Conservation (phyloP, 2,888 invertebrate species). For the Hypomecis atomaria region DNA sequence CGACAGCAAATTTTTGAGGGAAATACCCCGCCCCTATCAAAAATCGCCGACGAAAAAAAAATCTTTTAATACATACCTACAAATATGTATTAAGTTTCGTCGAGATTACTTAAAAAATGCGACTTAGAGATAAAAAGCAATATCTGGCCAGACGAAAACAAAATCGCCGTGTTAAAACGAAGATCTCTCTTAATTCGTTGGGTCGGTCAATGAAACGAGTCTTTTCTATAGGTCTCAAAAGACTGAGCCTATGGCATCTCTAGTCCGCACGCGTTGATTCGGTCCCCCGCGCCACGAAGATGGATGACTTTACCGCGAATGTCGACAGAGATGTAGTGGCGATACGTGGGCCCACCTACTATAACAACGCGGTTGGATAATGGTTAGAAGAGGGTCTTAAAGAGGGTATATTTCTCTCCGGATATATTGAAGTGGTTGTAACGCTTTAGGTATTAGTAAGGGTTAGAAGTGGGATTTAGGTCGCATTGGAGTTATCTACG, state of each 20-base stretch:
- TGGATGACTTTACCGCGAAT: conserved; percentile 57
- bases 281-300: conserved; percentile 52
- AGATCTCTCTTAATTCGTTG: too few species aligned
- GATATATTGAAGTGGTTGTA: conserved; percentile 5
- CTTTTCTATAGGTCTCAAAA: too few species aligned
- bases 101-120: too few species aligned
- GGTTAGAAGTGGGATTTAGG: background rate
- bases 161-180: too few species aligned
- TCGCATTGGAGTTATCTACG: background rate
- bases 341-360: conserved; percentile 46
- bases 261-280: conserved; percentile 59
- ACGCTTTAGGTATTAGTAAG: background rate
- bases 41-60: too few species aligned
- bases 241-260: background rate
- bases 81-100: too few species aligned
- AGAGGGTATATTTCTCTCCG: conserved; percentile 6
- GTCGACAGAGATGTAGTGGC: conserved; percentile 58
- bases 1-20: too few species aligned
- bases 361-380: conserved; percentile 40
- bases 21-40: too few species aligned
- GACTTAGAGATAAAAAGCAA: too few species aligned
- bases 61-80: too few species aligned
- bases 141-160: too few species aligned
- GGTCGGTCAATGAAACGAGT: too few species aligned
- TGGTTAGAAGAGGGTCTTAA: conserved; percentile 14